Evolutionary conservation across 1,140 invertebrate genomes (phyloP).

Genomic region (Heliconius nattereri): DNA sequence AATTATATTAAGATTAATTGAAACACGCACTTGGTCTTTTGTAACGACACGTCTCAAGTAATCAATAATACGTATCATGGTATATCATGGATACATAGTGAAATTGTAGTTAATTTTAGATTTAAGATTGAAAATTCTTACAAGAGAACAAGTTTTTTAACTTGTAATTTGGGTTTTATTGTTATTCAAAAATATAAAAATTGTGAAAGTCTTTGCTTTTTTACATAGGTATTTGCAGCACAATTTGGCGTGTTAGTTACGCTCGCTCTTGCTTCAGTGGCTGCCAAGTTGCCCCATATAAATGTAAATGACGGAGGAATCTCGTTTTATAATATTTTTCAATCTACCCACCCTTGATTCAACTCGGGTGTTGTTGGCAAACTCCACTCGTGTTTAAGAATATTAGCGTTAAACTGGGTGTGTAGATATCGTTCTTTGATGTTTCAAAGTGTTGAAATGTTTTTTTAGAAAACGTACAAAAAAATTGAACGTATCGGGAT

Average conservation of each 20-base stretch:
- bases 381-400: constrained; percentile 42
- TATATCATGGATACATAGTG: no score
- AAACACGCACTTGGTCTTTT: no score
- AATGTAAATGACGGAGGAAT: constrained; percentile 66
- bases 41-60: no score
- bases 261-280: constrained; percentile 9
- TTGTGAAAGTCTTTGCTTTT: background rate
- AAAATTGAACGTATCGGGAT: no score
- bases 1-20: no score
- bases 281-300: constrained; percentile 65
- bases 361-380: constrained; percentile 49
- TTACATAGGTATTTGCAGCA: background rate
- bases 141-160: background rate
- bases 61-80: no score
- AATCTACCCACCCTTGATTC: constrained; percentile 61
- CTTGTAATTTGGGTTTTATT: background rate
- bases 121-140: background rate
- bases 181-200: background rate
- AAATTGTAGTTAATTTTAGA: background rate
- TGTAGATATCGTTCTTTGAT: background rate
- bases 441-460: no score
- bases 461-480: no score
- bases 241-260: constrained; percentile 1
- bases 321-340: constrained; percentile 64
- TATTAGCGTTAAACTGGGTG: background rate